phyloP scores from a whole-genome alignment of 92 coral and sea anemone genomes.

The Meandrina meandrites region DNA sequence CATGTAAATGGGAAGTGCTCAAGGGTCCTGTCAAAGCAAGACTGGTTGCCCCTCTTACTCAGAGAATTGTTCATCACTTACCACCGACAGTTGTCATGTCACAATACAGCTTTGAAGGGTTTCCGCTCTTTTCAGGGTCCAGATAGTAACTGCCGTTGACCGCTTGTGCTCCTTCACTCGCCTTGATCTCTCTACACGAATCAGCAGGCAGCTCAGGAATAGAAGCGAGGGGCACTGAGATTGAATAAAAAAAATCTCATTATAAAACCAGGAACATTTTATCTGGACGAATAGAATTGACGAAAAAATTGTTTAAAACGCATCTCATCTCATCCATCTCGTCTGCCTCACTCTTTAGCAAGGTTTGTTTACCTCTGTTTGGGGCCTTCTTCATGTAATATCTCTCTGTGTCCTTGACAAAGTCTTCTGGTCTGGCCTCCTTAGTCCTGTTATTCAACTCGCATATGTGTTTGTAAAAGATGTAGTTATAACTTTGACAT shows the following conservation, averaged over 20 bases:
- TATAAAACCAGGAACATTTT: no score
- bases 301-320: no score
- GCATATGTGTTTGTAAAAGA: not conserved
- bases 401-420: conserved; percentile 2
- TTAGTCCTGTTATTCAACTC: conserved; percentile 4
- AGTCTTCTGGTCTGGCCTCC: conserved; percentile 14
- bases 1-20: no score
- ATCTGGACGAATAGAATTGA: not conserved
- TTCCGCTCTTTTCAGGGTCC: not conserved
- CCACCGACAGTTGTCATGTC: not conserved
- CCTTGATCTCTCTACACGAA: conserved; percentile 22
- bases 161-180: conserved; percentile 4
- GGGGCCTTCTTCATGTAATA: not conserved
- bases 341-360: no score
- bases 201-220: conserved; percentile 11
- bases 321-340: no score
- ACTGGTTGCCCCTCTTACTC: no score
- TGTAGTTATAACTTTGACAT: conserved; percentile 7
- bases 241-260: not conserved
- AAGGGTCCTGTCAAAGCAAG: no score
- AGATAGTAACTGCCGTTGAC: conserved; percentile 3
- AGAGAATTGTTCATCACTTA: not conserved
- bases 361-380: not conserved
- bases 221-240: conserved; percentile 1
- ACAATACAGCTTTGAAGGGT: not conserved